These are phyloP conservation scores for Xenopus petersii DNA, from an alignment of 2,797 vertebrate genomes.

Conservation along the genomic window DNA sequence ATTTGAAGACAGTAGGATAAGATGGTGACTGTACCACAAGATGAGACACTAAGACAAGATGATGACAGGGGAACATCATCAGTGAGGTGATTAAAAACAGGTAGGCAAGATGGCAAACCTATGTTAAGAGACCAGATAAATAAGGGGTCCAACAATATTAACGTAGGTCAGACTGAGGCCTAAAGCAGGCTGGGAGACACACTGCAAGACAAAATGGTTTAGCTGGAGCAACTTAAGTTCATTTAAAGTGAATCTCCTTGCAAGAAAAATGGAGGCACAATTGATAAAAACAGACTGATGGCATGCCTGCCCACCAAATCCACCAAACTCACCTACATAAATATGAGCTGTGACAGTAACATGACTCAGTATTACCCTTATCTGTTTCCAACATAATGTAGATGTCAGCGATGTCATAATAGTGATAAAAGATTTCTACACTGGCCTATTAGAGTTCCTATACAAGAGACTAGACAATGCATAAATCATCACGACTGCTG, in stretches of 20 bases:
- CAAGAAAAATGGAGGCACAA: not conserved
- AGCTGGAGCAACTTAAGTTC: constrained; percentile 7
- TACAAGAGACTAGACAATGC: not conserved
- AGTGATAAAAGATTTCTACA: constrained; percentile 1
- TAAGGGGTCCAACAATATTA: too few species aligned
- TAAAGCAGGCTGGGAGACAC: too few species aligned
- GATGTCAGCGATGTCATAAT: constrained; percentile 15
- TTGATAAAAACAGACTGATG: constrained; percentile 1
- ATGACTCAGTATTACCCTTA: not conserved
- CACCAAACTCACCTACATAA: not conserved
- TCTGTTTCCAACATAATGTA: constrained; percentile 7
- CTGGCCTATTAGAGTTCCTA: constrained; percentile 12
- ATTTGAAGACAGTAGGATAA: too few species aligned
- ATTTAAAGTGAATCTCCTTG: constrained; percentile 4
- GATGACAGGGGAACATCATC: too few species aligned
- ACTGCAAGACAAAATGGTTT: not conserved
- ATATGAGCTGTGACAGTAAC: constrained; percentile 13
- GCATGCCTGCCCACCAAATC: not conserved
- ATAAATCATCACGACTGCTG: constrained; percentile 12
- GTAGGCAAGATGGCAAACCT: too few species aligned
- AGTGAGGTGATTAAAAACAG: too few species aligned
- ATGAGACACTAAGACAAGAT: too few species aligned
- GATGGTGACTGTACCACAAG: too few species aligned
- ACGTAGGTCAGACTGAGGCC: too few species aligned
- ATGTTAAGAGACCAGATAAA: too few species aligned